Evolutionary conservation across 1,140 invertebrate species (phyloP).

Genomic region (Anastatus disparis): DNA sequence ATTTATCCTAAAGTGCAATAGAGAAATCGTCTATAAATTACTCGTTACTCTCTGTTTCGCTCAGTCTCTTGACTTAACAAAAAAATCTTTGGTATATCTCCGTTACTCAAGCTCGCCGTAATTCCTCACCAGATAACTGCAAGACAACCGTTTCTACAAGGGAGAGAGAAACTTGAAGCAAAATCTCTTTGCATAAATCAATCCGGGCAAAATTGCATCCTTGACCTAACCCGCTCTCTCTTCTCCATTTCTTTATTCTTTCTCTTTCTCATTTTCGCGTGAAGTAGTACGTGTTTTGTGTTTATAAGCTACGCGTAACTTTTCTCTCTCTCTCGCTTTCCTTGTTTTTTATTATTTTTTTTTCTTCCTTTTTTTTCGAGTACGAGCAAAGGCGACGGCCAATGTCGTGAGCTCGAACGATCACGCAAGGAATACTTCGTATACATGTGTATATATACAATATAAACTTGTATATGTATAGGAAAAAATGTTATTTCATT

Average conservation of each 20-base stretch:
- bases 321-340: constrained; percentile 34
- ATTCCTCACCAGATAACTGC: too few relatives aligned
- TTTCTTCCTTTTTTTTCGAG: constrained; percentile 26
- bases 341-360: constrained; percentile 29
- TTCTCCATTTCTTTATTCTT: too few relatives aligned
- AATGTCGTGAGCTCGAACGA: not conserved
- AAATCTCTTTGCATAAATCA: constrained; percentile 25
- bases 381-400: not conserved
- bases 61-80: not conserved
- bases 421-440: not conserved
- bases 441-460: not conserved
- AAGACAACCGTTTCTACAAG: not conserved
- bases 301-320: not conserved
- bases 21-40: constrained; percentile 20
- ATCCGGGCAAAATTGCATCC: constrained; percentile 54
- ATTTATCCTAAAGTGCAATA: not conserved
- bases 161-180: not conserved
- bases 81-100: not conserved
- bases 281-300: constrained; percentile 6
- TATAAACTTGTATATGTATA: not conserved
- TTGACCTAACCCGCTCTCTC: constrained; percentile 52
- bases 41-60: not conserved
- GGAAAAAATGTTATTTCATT: not conserved
- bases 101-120: too few relatives aligned
- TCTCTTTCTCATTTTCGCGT: too few relatives aligned